Conservation (phyloP, 2,113 vertebrate genomes). For the Speoplatyrhinus poulsoni region DNA sequence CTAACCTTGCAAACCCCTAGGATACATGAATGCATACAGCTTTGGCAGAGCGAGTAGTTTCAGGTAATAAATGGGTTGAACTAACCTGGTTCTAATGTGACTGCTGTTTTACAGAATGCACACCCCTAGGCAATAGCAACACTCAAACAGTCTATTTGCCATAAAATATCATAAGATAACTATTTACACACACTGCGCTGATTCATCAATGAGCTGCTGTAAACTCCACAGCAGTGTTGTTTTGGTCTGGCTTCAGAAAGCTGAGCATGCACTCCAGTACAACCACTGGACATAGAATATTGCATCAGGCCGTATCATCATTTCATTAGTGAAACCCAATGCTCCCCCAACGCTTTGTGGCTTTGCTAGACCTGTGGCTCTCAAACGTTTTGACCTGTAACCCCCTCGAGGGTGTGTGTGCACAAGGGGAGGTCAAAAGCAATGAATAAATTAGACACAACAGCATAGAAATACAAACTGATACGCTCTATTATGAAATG, state of each 20-base stretch:
- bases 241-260: conserved; percentile 29
- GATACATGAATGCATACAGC: too few species aligned
- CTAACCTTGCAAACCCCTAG: too few species aligned
- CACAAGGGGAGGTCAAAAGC: too few species aligned
- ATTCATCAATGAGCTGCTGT: conserved; percentile 32
- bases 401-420: too few species aligned
- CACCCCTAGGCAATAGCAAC: too few species aligned
- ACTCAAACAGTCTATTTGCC: conserved; percentile 2
- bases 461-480: too few species aligned
- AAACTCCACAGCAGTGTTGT: conserved; percentile 8
- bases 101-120: too few species aligned
- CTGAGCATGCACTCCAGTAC: conserved; percentile 37
- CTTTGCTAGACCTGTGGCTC: conserved; percentile 1
- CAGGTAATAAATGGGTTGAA: too few species aligned
- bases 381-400: not conserved
- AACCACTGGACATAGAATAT: conserved; percentile 16
- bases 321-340: conserved; percentile 35
- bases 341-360: not conserved
- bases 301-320: conserved; percentile 16
- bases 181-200: not conserved
- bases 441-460: too few species aligned
- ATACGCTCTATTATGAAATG: too few species aligned
- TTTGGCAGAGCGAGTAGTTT: too few species aligned
- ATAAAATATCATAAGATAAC: conserved; percentile 14
- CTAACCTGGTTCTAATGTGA: too few species aligned